Conservation (phyloP, 2,888 invertebrate species). For the Eilema sororculum region DNA sequence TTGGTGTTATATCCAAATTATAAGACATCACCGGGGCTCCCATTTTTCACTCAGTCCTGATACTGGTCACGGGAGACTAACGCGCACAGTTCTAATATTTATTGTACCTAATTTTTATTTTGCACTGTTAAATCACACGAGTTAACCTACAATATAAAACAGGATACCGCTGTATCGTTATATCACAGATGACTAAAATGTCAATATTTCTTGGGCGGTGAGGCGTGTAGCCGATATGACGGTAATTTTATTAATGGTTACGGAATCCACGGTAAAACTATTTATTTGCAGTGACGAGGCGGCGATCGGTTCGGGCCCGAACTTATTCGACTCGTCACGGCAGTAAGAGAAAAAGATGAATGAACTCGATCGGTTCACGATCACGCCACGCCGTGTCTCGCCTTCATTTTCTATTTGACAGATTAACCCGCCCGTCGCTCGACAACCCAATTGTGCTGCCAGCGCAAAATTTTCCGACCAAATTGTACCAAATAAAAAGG, state of each 20-base stretch:
- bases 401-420: conserved; percentile 62
- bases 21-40: conserved; percentile 83
- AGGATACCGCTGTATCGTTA: conserved; percentile 74
- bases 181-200: conserved; percentile 82
- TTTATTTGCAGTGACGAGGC: conserved; percentile 77
- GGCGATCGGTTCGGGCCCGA: conserved; percentile 61
- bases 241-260: conserved; percentile 72
- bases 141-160: conserved; percentile 78
- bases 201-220: conserved; percentile 71
- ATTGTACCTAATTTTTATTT: conserved; percentile 48
- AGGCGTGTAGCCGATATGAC: conserved; percentile 70
- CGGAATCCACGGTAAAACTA: conserved; percentile 72
- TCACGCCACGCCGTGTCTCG: conserved; percentile 64
- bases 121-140: conserved; percentile 80
- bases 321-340: conserved; percentile 66
- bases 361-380: conserved; percentile 60
- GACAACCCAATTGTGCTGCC: conserved; percentile 32
- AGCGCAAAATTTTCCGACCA: not conserved
- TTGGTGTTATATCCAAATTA: conserved; percentile 89
- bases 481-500: not conserved
- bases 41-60: conserved; percentile 63
- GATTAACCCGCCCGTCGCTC: conserved; percentile 36
- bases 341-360: conserved; percentile 69
- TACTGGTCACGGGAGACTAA: conserved; percentile 58
- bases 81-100: conserved; percentile 60